Conservation (phyloP, 2,888 invertebrate genomes). For the Doris montereyensis region DNA sequence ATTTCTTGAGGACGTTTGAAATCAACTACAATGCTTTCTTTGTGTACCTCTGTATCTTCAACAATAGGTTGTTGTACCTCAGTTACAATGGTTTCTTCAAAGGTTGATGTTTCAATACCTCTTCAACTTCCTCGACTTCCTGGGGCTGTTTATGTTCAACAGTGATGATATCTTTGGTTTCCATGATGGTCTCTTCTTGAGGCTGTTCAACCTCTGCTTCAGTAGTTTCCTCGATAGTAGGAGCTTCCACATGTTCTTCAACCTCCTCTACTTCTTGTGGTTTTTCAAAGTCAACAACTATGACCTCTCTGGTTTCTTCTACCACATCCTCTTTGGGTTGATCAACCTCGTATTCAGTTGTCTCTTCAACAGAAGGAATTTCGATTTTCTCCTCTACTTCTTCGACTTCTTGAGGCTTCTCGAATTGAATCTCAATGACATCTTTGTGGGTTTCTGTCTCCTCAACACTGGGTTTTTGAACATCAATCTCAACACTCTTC, state of each 20-base stretch:
- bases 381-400: too few species aligned
- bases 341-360: too few species aligned
- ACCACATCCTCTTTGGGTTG: too few species aligned
- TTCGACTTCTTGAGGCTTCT: conserved; percentile 41
- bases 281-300: conserved; percentile 20
- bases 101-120: conserved; percentile 1
- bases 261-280: conserved; percentile 31
- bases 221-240: conserved; percentile 30
- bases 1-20: too few species aligned
- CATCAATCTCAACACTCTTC: conserved; percentile 38
- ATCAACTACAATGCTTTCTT: too few species aligned
- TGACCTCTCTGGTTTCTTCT: too few species aligned
- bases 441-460: conserved; percentile 43
- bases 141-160: conserved; percentile 39
- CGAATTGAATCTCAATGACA: conserved; percentile 42
- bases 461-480: conserved; percentile 49
- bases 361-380: too few species aligned
- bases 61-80: background rate
- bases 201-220: too few species aligned
- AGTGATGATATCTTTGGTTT: conserved; percentile 33
- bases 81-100: conserved; percentile 12
- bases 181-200: conserved; percentile 44
- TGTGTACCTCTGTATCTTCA: background rate
- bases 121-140: conserved; percentile 34
- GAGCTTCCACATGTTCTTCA: conserved; percentile 34